These are phyloP conservation scores for Tethya wilhelma DNA, from an alignment of 37 sponge, comb jelly and placozoan genomes.

Conservation along the genomic window DNA sequence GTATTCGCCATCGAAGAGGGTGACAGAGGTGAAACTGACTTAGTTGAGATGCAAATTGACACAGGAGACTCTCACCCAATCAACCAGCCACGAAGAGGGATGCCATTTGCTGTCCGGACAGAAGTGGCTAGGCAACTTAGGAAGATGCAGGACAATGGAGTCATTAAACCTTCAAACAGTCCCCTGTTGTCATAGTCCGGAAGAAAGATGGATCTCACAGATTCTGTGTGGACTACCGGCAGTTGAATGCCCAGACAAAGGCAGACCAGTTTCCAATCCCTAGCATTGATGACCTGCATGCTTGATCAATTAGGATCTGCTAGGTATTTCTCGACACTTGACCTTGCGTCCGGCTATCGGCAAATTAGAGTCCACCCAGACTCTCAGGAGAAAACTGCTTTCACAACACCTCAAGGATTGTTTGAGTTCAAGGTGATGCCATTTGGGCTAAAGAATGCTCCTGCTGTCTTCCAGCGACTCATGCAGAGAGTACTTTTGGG, in stretches of 20 bases:
- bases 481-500: too few species aligned
- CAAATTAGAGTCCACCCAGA: neutral
- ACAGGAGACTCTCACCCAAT: too few species aligned
- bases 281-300: neutral
- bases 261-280: conserved; percentile 12
- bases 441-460: too few species aligned
- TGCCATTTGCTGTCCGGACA: too few species aligned
- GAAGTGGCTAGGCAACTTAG: too few species aligned
- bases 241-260: conserved; percentile 4
- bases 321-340: neutral
- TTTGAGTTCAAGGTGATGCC: neutral
- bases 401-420: neutral
- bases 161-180: neutral
- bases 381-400: conserved; percentile 16
- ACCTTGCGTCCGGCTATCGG: too few species aligned
- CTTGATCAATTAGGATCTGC: neutral
- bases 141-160: too few species aligned
- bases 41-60: too few species aligned
- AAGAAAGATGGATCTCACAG: neutral
- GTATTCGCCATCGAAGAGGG: too few species aligned
- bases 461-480: too few species aligned
- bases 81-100: too few species aligned
- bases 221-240: conserved; percentile 1
- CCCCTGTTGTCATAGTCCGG: neutral
- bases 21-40: too few species aligned